Evolutionary conservation across 2,797 vertebrate species (phyloP), one percentile per base, ranked within the genome.

Genomic region (Urophycis tenuis): DNA sequence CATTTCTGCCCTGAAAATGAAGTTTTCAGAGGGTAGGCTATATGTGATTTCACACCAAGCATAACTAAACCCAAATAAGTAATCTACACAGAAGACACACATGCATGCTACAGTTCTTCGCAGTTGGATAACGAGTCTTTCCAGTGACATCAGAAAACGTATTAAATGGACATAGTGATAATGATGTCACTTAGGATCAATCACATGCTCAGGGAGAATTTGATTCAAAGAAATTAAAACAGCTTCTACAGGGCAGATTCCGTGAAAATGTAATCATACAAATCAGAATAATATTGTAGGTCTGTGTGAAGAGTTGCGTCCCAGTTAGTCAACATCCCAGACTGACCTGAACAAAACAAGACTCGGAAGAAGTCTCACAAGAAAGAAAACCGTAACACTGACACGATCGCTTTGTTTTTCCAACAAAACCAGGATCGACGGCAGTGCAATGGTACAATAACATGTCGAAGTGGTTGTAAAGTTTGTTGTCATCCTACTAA

Each of bases 331-430:
- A 15, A 41, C 69, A 76, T 72, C 36, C 19, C 35, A 70, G 60
- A 71, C 30, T 29, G 7, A 15, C 74, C 73, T 72, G 39, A 35
- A 77, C 76, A 72, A 60, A 75, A 77, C 86, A 85, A 83, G 39
- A 31, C 60, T 60, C 5, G 22, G 53, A 29, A 79, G 75, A 87
- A 88, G 86, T 89, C 88, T 88, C 80, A 83, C 79, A 75, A 82
- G 81, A 83, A 80, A 84, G 41, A 17, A 82, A 12, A 35, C 79
- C 41, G 32, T 45, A 78, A 77, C 74, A n/a, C 49, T 41, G 10
- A 76, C 49, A 77, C 67, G 73, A 74, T 75, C 29, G 33, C 5
- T 71, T 60, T 32, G 29, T 72, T 78, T 81, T 72, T 78, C 81
- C 75, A 67, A 5, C 22, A n/a, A 1, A 67, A 67, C n/a, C 0